Base-by-base conservation (phyloP, 1,140 invertebrate species). In the Cylas formicarius region DNA sequence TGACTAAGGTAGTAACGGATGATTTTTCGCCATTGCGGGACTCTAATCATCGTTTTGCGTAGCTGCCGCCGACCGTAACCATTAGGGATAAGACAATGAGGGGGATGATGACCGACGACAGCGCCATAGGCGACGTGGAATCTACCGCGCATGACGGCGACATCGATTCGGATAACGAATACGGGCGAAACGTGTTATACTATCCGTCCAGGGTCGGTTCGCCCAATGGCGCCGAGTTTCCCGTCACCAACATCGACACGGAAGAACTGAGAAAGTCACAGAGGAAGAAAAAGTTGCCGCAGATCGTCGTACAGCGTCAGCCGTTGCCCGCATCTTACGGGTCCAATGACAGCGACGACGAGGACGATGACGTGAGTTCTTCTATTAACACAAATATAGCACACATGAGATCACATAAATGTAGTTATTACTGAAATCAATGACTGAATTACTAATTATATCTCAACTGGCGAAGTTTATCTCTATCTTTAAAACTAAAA, bases 121-220 rank as follows among this genome's bases (percentile, higher is more conserved):
- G 53, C 20, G 50, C 58, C 19, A 53, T 56, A 26, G 50, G 55
- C 10, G 56, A 57, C 27, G 46, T 33, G 33, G 82, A 84, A 60
- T 81, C 80, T 21, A 86, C 83, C 3, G 86, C 88, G 41, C 85
- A 89, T 57, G 86, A 90, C 50, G 87, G 84, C 4, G 87, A 91
- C 57, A 75, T 90, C 2, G 87, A 90, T 58, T 87, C 84, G 0
- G 86, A 92, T 63, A 70, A 69, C 11, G 71, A 73, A 41, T 57
- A 26, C 28, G 50, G 55, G 23, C 67, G 69, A 37, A 62, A 66
- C n/a, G 58, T 71, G 22, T 63, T 74, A 57, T 73, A 73, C 53
- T 74, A 73, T 61, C 72, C 71, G 13, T 56, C 68, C 1, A 61
- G 67, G 13, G 64, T 66, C 22, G 72, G 72, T 45, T 69, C 63